A percentile compares a stretch with the other conserved stretches of the same genome.
Evolutionary conservation across 2,888 invertebrate species (phyloP).

Genomic region (Troides oblongomaculatus): DNA sequence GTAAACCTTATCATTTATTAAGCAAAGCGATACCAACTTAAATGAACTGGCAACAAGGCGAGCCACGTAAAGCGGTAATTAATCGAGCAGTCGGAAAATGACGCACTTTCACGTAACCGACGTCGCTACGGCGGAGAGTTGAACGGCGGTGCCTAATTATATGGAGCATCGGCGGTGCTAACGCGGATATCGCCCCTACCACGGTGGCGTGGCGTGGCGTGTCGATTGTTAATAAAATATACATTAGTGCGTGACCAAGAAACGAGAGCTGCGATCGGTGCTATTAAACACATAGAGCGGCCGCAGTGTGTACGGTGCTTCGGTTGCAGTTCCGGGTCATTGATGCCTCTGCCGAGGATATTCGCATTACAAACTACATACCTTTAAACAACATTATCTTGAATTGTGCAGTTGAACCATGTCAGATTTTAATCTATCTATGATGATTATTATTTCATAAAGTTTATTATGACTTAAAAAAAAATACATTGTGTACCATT

Average conservation of each 20-base stretch:
- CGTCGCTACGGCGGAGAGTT: slow-evolving; percentile 44
- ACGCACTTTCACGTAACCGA: slow-evolving; percentile 63
- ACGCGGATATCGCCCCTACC: slow-evolving; percentile 32
- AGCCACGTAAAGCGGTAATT: slow-evolving; percentile 38
- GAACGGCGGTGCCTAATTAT: slow-evolving; percentile 64
- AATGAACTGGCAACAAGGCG: slow-evolving; percentile 11
- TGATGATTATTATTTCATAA: too few species aligned
- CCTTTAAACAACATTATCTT: background rate
- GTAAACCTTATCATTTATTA: slow-evolving; percentile 10
- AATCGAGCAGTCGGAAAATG: slow-evolving; percentile 64
- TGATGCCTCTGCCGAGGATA: slow-evolving; percentile 7
- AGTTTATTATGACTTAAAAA: too few species aligned
- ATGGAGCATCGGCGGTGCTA: slow-evolving; percentile 38
- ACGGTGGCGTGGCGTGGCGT: slow-evolving; percentile 6
- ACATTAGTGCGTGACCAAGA: slow-evolving; percentile 20
- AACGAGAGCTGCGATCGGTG: slow-evolving; percentile 24
- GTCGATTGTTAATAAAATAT: slow-evolving; percentile 17
- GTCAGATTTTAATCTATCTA: too few species aligned
- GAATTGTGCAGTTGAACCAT: too few species aligned
- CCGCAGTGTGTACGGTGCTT: background rate
- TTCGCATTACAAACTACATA: background rate
- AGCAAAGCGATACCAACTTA: slow-evolving; percentile 1
- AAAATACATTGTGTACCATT: too few species aligned
- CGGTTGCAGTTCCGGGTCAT: slow-evolving; percentile 24
- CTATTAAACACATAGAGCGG: slow-evolving; percentile 15